Conservation (phyloP, 92 coral and sea anemone species). For the Chrysogorgia sp. region DNA sequence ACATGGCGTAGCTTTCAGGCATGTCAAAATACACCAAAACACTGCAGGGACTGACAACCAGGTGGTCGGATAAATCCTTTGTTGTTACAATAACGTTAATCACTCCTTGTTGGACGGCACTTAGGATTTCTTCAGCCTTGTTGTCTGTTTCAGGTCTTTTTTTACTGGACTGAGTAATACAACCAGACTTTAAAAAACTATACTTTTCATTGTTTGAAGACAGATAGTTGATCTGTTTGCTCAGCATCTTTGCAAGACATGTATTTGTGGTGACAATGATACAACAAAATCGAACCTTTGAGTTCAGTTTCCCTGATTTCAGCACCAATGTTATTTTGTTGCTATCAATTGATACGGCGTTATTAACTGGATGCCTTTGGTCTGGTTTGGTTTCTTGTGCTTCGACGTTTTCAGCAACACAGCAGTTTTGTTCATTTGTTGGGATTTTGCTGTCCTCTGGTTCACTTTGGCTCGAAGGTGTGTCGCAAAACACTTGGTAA, state of each 20-base stretch:
- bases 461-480: neutral
- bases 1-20: conserved; percentile 67
- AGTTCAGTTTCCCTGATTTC: neutral
- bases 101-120: conserved; percentile 60
- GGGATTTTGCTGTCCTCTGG: neutral
- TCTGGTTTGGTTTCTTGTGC: neutral
- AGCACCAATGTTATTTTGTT: neutral
- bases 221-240: conserved; percentile 34
- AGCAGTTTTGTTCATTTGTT: neutral
- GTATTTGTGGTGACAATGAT: neutral
- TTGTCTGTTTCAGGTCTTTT: conserved; percentile 3
- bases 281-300: conserved; percentile 20
- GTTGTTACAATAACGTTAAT: conserved; percentile 76
- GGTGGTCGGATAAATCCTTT: conserved; percentile 58
- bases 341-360: neutral
- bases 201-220: conserved; percentile 16
- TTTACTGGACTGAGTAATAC: conserved; percentile 3
- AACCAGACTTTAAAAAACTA: conserved; percentile 23
- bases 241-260: conserved; percentile 12
- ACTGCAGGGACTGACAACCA: conserved; percentile 67
- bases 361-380: neutral
- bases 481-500: conserved; percentile 2
- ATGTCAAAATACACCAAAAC: conserved; percentile 72
- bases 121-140: conserved; percentile 6
- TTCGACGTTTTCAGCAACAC: neutral